phyloP scores from a whole-genome alignment of 1,140 invertebrate genomes.

The Pentalonia nigronervosa region DNA sequence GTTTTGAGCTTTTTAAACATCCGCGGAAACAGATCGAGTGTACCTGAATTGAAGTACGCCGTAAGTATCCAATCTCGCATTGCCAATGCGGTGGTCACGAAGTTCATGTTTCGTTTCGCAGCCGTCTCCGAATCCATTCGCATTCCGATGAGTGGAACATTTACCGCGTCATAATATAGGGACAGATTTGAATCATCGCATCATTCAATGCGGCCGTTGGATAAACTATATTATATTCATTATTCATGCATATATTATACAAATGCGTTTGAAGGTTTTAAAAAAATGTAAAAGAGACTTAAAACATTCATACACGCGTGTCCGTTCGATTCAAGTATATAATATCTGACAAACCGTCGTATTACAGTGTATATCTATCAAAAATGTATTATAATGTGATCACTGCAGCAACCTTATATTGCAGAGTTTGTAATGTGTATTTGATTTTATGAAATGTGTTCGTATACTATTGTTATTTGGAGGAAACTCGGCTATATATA shows the following conservation, averaged over 20 bases:
- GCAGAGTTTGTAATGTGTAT: background rate
- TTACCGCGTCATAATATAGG: constrained; percentile 1
- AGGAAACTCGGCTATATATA: background rate
- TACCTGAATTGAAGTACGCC: constrained; percentile 50
- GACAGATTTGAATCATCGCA: constrained; percentile 30
- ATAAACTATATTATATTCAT: constrained; percentile 5
- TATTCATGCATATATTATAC: background rate
- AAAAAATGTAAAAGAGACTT: background rate
- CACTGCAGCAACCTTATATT: background rate
- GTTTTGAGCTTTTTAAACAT: background rate
- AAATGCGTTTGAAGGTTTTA: background rate
- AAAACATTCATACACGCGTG: constrained; percentile 27
- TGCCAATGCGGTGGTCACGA: constrained; percentile 51
- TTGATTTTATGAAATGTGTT: background rate
- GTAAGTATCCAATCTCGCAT: constrained; percentile 54
- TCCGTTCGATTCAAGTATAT: constrained; percentile 35
- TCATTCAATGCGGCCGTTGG: background rate
- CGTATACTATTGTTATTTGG: background rate
- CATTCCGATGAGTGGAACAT: background rate
- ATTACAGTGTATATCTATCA: background rate
- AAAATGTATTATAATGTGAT: background rate
- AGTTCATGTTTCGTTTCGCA: constrained; percentile 54
- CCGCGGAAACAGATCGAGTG: background rate
- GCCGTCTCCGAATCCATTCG: constrained; percentile 45
- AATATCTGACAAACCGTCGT: constrained; percentile 36